Evolutionary conservation across 2,113 vertebrate genomes (phyloP).

Genomic region (Heterochromis multidens): DNA sequence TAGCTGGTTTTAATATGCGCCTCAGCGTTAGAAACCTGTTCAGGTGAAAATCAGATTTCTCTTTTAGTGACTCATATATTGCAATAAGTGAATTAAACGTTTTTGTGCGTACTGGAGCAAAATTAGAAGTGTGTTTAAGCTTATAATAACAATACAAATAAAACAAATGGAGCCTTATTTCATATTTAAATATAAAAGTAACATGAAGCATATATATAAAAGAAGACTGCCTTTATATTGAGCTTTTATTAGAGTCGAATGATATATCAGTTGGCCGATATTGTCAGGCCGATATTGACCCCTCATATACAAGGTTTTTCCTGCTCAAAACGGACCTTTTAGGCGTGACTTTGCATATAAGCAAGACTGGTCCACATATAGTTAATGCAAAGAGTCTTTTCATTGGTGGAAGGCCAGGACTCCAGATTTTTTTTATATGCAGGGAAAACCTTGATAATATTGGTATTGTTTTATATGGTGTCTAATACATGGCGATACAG

Average conservation of each 20-base stretch:
- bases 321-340: no score
- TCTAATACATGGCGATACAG: not conserved
- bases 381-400: not conserved
- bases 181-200: not conserved
- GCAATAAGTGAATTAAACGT: not conserved
- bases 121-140: not conserved
- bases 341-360: not conserved
- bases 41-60: not conserved
- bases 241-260: not conserved
- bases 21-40: not conserved
- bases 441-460: not conserved
- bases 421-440: not conserved
- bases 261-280: not conserved
- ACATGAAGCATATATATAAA: not conserved
- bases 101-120: not conserved
- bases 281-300: no score
- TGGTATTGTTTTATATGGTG: not conserved
- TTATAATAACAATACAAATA: not conserved
- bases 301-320: not conserved
- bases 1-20: not conserved
- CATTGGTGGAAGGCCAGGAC: no score
- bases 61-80: not conserved
- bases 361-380: not conserved
- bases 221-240: not conserved
- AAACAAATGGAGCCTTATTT: rapidly evolving